Base-by-base conservation (phyloP, 2,113 vertebrate species). In the Callaeas wilsoni region DNA sequence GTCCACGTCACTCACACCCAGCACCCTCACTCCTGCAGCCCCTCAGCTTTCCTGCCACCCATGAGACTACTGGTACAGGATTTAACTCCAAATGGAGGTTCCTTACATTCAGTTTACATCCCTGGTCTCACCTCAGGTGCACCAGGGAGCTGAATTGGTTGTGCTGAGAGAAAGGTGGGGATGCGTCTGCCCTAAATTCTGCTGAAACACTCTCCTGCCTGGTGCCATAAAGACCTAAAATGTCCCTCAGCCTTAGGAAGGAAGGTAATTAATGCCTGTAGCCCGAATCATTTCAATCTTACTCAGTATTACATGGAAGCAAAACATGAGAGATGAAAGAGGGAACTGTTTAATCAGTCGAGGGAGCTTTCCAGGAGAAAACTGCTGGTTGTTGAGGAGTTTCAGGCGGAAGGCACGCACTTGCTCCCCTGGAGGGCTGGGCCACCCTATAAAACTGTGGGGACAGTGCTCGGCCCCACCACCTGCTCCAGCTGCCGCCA, bases 241-340 rank as follows among this genome's bases (percentile, higher is more conserved):
- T 37, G 52, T 47, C 62, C 86, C 82, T 80, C 89, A 79, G 79
- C 95, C 63, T 76, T 77, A 83, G 90, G 94, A 93, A 76, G 73
- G 13, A 44, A 78, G 44, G 74, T 95, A 90, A 97, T 97, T 86
- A 94, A 62, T 75, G 83, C 56, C 65, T 91, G 76, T 39, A 89
- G 50, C 76, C 84, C 3, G 0, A 71, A 90, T 95, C 10, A 96
- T 95, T 96, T 96, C 80, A 90, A 56, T 90, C 91, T 97, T 93
- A 94, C 89, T 97, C 93, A 95, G 89, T 63, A 84, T 74, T 84
- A 91, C 71, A 62, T 89, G 73, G 94, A 94, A 96, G 12, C 55
- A 94, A 94, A 96, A 93, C 86, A 96, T 21, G 32, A 47, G 44
- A 92, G 94, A 97, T 96, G 91, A 97, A 95, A 97, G 95, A 67